Conservation (phyloP, 2,888 invertebrate species). For the Stenolophus ochropezus region DNA sequence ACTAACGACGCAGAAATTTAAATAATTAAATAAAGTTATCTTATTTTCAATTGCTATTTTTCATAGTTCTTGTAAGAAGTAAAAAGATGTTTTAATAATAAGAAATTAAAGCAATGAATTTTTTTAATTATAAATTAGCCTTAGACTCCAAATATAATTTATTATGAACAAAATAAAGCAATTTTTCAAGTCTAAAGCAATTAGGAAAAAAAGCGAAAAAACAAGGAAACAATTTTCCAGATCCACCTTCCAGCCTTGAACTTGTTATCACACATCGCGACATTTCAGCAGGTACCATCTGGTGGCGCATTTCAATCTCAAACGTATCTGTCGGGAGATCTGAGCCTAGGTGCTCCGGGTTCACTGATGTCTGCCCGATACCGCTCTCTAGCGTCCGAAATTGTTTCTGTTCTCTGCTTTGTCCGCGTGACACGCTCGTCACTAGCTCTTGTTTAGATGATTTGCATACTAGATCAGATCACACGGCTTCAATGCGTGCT, state of each 20-base stretch:
- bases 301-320: conserved; percentile 36
- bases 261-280: conserved; percentile 36
- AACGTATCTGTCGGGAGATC: conserved; percentile 11
- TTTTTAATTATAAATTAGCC: too few relatives aligned
- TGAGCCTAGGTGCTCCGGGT: conserved; percentile 13
- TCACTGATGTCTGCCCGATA: conserved; percentile 16
- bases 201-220: background rate
- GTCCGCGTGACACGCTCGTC: background rate
- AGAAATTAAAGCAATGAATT: too few relatives aligned
- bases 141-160: too few relatives aligned
- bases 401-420: conserved; percentile 38
- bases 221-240: background rate
- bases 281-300: conserved; percentile 33
- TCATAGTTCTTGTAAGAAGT: too few relatives aligned
- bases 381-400: conserved; percentile 21
- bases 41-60: too few relatives aligned
- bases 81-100: too few relatives aligned
- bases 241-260: conserved; percentile 14
- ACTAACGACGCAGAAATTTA: too few relatives aligned
- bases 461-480: conserved; percentile 42
- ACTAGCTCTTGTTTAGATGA: conserved; percentile 10
- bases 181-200: background rate
- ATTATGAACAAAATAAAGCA: too few relatives aligned
- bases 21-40: too few relatives aligned
- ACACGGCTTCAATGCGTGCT: conserved; percentile 14